Percentiles rank a stretch among this genome's conserved stretches.
Conservation (phyloP, 2,888 invertebrate genomes). For the Lasioglossum figueresi region DNA sequence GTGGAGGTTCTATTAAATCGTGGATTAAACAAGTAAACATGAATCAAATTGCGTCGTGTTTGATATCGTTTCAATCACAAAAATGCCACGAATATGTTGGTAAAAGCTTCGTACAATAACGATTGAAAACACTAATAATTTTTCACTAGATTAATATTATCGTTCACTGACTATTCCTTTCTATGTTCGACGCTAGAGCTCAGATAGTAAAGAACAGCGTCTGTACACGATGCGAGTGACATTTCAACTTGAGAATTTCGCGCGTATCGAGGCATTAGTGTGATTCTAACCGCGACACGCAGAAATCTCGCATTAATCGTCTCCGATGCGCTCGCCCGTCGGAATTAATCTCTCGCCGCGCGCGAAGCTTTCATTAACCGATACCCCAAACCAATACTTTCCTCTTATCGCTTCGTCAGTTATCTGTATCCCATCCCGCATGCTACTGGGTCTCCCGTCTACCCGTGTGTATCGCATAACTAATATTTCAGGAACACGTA, state of each 20-base stretch:
- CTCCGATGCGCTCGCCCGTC: neutral
- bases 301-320: neutral
- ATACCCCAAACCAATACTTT: neutral
- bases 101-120: neutral
- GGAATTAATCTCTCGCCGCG: neutral
- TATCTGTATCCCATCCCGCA: constrained; percentile 19
- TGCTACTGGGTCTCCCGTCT: constrained; percentile 13
- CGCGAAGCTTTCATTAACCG: constrained; percentile 34
- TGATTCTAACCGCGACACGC: neutral
- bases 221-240: neutral
- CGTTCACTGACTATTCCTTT: neutral
- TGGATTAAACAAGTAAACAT: neutral
- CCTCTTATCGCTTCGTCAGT: constrained; percentile 18
- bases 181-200: too few relatives aligned
- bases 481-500: constrained; percentile 41
- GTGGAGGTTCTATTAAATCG: neutral
- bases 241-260: neutral
- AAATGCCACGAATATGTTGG: neutral
- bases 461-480: constrained; percentile 1
- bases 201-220: neutral
- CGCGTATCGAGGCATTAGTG: neutral
- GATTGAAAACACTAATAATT: neutral
- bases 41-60: neutral
- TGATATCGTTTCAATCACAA: neutral
- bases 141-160: neutral